Evolutionary conservation across 2,797 vertebrate genomes (phyloP), one percentile per base, ranked within the genome.

Genomic region (Darevskia nairensis): DNA sequence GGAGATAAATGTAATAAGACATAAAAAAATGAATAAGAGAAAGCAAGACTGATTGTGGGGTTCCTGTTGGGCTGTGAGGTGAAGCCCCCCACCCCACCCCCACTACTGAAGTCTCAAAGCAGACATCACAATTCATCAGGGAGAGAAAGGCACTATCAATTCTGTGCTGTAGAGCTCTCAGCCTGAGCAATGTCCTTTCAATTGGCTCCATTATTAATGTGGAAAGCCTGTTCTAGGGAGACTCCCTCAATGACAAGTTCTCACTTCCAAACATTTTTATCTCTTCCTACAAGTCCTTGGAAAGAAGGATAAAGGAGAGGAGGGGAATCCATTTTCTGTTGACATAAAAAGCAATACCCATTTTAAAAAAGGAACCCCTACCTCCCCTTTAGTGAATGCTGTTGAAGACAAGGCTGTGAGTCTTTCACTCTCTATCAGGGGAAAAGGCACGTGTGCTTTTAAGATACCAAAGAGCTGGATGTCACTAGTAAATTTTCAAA

Each of bases 71-170:
- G 25, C 55, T 89, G 75, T 61, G 86, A 35, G 64, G 69, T 0
- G 0, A 0, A 13, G 80, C 27, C 21, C n/a, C 2, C 1, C 41
- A 3, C 76, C 23, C 32, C 66, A 0, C 32, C 7, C 3, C 19
- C 35, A 39, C 2, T n/a, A 27, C 41, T 69, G 61, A 89, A 87
- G n/a, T 39, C 50, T 7, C 8, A 44, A 23, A 59, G 0, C 61
- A 89, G 85, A 92, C 84, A 89, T 68, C 87, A 23, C 64, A 66
- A 93, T 93, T 82, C 85, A 91, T 91, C 86, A 91, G 64, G 21
- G 55, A 61, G 74, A 79, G n/a, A 10, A 13, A 85, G 61, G 71
- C 25, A 72, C 1, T 0, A 89, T 21, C 93, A 27, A 90, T 89
- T 82, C 80, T 23, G 59, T 29, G 61, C 44, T 4, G 50, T 80